A percentile compares a stretch with the other conserved stretches of the same genome.
These are phyloP conservation scores for Heliconius hewitsoni DNA, from an alignment of 1,140 invertebrate genomes.

Conservation along the genomic window DNA sequence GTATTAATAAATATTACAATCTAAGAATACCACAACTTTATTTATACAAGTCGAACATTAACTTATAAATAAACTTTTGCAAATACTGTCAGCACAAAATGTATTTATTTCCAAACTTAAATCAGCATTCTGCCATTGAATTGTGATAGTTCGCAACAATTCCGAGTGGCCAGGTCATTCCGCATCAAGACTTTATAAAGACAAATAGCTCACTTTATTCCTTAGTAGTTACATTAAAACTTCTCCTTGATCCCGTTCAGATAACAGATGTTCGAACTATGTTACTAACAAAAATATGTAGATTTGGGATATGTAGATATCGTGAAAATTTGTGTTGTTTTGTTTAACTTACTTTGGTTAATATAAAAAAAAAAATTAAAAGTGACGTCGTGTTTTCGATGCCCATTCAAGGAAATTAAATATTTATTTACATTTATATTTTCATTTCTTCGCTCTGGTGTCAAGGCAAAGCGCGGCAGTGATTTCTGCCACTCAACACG, in stretches of 20 bases:
- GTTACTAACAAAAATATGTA: background rate
- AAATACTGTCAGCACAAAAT: background rate
- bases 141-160: conserved; percentile 43
- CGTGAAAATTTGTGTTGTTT: background rate
- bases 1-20: background rate
- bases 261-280: conserved; percentile 17
- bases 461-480: no score
- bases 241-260: conserved; percentile 38
- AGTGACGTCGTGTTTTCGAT: no score
- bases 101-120: conserved; percentile 1
- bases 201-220: conserved; percentile 73
- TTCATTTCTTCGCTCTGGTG: no score
- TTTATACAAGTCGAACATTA: background rate
- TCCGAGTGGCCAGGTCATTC: conserved; percentile 41
- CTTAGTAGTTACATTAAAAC: conserved; percentile 64
- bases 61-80: background rate
- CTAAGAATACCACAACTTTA: background rate
- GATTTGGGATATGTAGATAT: background rate
- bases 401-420: no score
- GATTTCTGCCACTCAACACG: no score
- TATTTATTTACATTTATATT: no score
- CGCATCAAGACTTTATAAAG: conserved; percentile 58
- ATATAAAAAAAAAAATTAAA: background rate
- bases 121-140: conserved; percentile 34
- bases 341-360: background rate